These are phyloP conservation scores for Shinisaurus crocodilurus DNA, from an alignment of 2,113 vertebrate species.

Conservation along the genomic window DNA sequence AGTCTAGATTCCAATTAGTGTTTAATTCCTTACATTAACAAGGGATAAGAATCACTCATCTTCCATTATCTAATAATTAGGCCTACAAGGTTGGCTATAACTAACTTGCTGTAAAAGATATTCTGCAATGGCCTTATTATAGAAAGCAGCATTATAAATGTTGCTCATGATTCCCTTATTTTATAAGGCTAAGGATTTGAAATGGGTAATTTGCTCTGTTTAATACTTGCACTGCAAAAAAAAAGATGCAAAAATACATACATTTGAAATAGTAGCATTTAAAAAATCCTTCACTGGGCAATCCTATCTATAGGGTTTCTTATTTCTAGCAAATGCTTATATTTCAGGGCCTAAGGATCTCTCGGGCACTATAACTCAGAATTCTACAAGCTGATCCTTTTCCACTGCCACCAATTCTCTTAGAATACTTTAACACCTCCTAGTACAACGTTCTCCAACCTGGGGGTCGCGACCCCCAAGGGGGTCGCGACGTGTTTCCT, in stretches of 20 bases:
- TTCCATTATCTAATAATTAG: conserved; percentile 19
- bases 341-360: too few species aligned
- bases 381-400: too few species aligned
- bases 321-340: too few species aligned
- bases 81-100: not conserved
- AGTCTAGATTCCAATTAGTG: not conserved
- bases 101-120: conserved; percentile 1
- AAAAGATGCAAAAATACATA: not conserved
- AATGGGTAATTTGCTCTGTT: not conserved
- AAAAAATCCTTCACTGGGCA: too few species aligned
- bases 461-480: too few species aligned
- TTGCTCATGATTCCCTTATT: not conserved
- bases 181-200: not conserved
- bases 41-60: not conserved
- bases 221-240: not conserved
- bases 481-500: too few species aligned
- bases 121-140: not conserved
- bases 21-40: conserved; percentile 10
- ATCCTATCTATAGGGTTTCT: too few species aligned
- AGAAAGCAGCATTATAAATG: not conserved
- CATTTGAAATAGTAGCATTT: not conserved
- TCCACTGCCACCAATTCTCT: too few species aligned
- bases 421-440: too few species aligned
- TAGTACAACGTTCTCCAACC: too few species aligned
- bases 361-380: too few species aligned